phyloP scores from a whole-genome alignment of 35 echinoderm and acorn worm species.

The Lytechinus pictus region DNA sequence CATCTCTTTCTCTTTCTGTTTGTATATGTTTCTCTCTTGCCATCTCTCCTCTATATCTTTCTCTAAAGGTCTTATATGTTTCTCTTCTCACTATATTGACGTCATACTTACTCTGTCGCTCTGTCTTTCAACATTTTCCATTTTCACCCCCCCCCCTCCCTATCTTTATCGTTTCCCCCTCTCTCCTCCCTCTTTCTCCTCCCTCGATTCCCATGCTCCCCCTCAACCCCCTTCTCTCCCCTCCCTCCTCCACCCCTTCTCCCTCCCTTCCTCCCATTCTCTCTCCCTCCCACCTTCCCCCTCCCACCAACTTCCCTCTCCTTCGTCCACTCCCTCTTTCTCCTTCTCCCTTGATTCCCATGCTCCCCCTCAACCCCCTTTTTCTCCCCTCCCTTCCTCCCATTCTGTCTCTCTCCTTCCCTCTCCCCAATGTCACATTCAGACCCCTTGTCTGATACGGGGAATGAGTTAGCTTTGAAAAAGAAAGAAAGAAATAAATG shows the following conservation, averaged over 20 bases:
- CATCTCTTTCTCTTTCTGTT: neutral
- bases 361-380: neutral
- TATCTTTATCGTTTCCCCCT: neutral
- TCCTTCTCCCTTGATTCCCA: neutral
- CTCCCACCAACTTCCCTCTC: neutral
- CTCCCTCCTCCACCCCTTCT: too few species aligned
- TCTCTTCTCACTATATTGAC: neutral
- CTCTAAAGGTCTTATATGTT: too few species aligned
- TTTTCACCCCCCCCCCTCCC: neutral
- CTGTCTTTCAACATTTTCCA: neutral
- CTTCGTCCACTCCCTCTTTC: neutral
- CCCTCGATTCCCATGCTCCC: neutral
- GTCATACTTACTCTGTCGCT: neutral
- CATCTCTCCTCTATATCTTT: neutral
- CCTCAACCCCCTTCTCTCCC: neutral
- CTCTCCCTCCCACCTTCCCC: neutral
- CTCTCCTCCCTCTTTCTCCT: conserved; percentile 1
- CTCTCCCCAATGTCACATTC: neutral
- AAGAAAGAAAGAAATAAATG: neutral
- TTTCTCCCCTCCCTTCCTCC: neutral
- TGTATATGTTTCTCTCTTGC: neutral
- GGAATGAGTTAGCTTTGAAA: neutral
- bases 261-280: neutral
- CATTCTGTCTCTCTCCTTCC: neutral
- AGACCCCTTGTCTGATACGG: neutral